Evolutionary conservation across 2,888 invertebrate genomes (phyloP), one percentile per base, ranked within the genome.

Genomic region (Odontomyia ornata): DNA sequence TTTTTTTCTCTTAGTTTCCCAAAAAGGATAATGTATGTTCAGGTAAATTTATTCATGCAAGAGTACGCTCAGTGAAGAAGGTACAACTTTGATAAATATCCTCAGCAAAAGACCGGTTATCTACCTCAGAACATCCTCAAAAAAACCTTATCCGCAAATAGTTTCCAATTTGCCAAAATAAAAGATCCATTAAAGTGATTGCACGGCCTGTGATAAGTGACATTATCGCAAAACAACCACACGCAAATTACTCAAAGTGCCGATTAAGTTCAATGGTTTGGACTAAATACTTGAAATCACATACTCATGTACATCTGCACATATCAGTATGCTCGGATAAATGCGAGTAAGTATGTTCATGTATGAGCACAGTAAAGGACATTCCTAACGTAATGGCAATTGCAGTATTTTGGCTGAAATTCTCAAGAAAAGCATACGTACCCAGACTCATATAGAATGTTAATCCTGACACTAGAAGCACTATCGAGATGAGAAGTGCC

Each of bases 361-460:
- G 18, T 56, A 7, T 7, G 25, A 60, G 60, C 25, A 21, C 23
- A 23, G 4, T 23, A 60, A 60, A 15, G 7, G 3, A 9, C 1
- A 21, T 23, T 60, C 60, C 18, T n/a, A 23, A 23, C 25, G 18
- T 5, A 25, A 25, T 25, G 60, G 25, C 5, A 21, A 11, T 60
- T 25, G 60, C 7, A 0, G 18, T 5, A 52, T 52, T 52, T 4
- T 18, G 52, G 3, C 15, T 18, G 52, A 52, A 52, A 52, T 4
- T n/a, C 25, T 18, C 23, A 3, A 67, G 57, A 18, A 65, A 46
- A 65, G 18, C n/a, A 76, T 47, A 67, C 79, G 78, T 81, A 87
- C 86, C 87, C 81, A 86, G 80, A 81, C 87, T 87, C 67, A 86
- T 81, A 80, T 85, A 86, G 79, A 84, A 87, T 78, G 85, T 85